Evolutionary conservation across 2,797 vertebrate species (phyloP).

Genomic region (Bradypus variegatus): DNA sequence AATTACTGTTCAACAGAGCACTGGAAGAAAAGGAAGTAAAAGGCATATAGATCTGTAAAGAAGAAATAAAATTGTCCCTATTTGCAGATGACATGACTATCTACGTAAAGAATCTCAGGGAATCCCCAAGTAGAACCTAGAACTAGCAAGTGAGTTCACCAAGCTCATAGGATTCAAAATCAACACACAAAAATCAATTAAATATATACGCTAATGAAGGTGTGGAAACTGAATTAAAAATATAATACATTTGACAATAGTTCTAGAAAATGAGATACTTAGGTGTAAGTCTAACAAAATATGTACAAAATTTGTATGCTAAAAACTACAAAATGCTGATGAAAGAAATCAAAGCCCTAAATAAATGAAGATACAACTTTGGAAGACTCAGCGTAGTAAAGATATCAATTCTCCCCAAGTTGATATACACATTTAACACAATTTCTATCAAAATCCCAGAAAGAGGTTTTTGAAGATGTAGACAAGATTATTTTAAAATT

Average conservation of each 20-base stretch:
- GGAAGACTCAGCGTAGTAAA: not conserved
- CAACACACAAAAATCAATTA: not conserved
- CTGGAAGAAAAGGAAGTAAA: too few relatives aligned
- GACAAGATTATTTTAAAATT: not conserved
- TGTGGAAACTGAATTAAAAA: not conserved
- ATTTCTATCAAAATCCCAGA: not conserved
- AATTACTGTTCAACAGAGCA: too few relatives aligned
- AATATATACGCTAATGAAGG: not conserved
- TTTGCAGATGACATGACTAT: too few relatives aligned
- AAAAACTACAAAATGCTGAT: not conserved
- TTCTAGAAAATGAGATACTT: not conserved
- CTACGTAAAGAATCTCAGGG: too few relatives aligned
- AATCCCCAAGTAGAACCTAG: too few relatives aligned
- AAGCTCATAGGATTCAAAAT: not conserved
- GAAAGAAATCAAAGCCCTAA: not conserved
- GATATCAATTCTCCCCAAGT: not conserved
- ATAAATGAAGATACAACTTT: not conserved
- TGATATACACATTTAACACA: not conserved
- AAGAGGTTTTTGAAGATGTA: not conserved
- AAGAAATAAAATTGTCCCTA: too few relatives aligned
- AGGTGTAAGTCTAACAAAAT: not conserved
- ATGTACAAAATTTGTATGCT: fast-evolving
- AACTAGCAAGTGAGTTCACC: not conserved
- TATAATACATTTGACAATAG: too few relatives aligned
- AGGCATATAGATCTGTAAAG: too few relatives aligned